Evolutionary conservation across 2,797 vertebrate species (phyloP), one percentile per base, ranked within the genome.

Genomic region (Clamator glandarius): DNA sequence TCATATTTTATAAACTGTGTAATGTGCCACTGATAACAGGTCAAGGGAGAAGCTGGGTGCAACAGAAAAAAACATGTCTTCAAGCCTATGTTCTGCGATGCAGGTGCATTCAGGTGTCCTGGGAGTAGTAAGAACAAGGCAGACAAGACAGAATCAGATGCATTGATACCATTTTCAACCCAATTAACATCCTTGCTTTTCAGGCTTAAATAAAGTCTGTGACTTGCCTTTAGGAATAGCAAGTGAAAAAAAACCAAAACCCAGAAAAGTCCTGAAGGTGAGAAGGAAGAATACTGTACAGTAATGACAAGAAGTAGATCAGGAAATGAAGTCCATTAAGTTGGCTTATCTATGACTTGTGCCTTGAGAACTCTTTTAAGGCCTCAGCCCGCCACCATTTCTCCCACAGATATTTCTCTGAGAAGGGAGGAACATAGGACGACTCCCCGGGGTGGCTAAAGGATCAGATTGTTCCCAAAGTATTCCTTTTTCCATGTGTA

Each of bases 141-240:
- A 90, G 74, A 44, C 54, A 91, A 88, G 67, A 88, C 42, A 89
- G 63, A 92, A 91, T 92, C 87, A 84, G 82, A 94, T 67, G 69
- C 58, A 85, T 91, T 76, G 61, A 90, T 96, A 92, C 79, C 66
- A 54, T 94, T 95, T 94, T 94, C 87, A 88, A 92, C 69, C 63
- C 89, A 96, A 84, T 95, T 96, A 96, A 86, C 79, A 84, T 86
- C 15, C 29, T 64, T 0, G 11, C 63, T 95, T 59, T 70, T 90
- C 50, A 79, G 66, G 52, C 93, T 95, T 93, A 90, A 92, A 58
- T 87, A 92, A 88, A 35, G 74, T 59, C 58, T 62, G 58, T 70
- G 78, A 78, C 58, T 70, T 77, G 55, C 51, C 46, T 87, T 93
- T 72, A 73, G 41, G 66, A 35, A 81, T 11, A 24, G 35, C 62